Percentiles rank a stretch among this genome's conserved stretches.
Conservation (phyloP, 2,797 vertebrate species). For the Hapalemur alaotrensis region DNA sequence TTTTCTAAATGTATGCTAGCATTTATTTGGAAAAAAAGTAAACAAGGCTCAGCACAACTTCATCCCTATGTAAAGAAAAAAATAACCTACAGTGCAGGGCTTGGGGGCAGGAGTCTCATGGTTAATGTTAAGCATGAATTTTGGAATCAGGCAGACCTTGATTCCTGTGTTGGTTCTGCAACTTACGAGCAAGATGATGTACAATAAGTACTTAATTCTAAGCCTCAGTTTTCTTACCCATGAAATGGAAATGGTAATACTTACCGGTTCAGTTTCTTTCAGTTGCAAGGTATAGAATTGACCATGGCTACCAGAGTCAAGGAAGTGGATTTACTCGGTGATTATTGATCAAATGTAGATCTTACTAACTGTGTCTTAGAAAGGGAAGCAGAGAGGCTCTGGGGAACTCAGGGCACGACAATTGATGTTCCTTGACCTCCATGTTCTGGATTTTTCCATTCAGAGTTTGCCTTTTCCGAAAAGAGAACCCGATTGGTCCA, state of each 20-base stretch:
- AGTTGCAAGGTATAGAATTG: background rate
- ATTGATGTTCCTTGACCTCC: background rate
- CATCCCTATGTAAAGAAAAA: background rate
- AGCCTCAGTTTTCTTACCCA: background rate
- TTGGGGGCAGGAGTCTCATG: background rate
- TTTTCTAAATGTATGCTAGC: background rate
- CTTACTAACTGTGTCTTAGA: background rate
- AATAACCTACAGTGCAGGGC: background rate
- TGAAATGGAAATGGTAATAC: background rate
- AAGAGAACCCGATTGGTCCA: background rate
- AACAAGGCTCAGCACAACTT: background rate
- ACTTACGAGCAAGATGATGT: background rate
- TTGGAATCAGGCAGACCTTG: background rate
- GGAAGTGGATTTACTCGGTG: background rate
- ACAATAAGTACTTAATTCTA: background rate
- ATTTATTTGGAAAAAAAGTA: slow-evolving; percentile 12
- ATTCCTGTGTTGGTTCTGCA: background rate
- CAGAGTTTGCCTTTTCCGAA: background rate
- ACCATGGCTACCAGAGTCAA: background rate
- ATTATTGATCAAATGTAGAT: background rate
- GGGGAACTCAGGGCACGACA: background rate
- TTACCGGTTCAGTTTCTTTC: background rate
- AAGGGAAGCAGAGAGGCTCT: background rate
- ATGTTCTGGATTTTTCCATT: background rate
- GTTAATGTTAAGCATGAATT: background rate